Base-by-base conservation (phyloP, 2,797 vertebrate genomes). In the Schizopygopsis pylzovi region DNA sequence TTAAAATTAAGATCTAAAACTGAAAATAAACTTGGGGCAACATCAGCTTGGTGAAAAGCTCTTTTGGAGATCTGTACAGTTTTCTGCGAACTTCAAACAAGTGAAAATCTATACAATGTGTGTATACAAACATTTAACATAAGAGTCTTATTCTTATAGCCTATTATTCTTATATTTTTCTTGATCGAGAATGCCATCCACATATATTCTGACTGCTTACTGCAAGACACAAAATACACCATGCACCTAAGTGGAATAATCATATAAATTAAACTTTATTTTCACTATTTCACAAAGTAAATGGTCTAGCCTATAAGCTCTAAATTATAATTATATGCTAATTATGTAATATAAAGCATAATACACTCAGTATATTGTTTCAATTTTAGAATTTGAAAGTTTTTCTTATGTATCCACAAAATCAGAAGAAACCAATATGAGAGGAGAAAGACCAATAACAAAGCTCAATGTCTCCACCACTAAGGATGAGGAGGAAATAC, bases 381-480 rank as follows among this genome's bases (percentile, higher is more conserved):
- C 3, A 10, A n/a, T 59, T n/a, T 8, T 59, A 59, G 18, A 54
- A 47, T 47, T 47, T 47, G 0, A 47, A 22, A 22, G 2, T 12
- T 25, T 61, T 61, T 61, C n/a, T 61, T 61, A 11, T 28, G 10
- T 63, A 63, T 0, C 4, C 59, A 28, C 59, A 63, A 28, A 28
- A 63, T 28, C 59, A 63, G 59, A 25, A 25, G 11, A 61, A 61
- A 61, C n/a, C 59, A 61, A 25, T 61, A 25, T 61, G 59, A 4
- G 22, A 59, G 56, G 11, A 4, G 59, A 61, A 25, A 25, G 59
- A 25, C n/a, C 2, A 15, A 80, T 80, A 43, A 80, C 79, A 80
- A 80, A 80, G 43, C 80, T 82, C 68, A 56, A 43, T 9, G 15
- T 82, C 20, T 82, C 80, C 80, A 70, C 68, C 15, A n/a, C 25